Conservation (phyloP, 2,888 invertebrate species). For the Hyppa rectilinea region DNA sequence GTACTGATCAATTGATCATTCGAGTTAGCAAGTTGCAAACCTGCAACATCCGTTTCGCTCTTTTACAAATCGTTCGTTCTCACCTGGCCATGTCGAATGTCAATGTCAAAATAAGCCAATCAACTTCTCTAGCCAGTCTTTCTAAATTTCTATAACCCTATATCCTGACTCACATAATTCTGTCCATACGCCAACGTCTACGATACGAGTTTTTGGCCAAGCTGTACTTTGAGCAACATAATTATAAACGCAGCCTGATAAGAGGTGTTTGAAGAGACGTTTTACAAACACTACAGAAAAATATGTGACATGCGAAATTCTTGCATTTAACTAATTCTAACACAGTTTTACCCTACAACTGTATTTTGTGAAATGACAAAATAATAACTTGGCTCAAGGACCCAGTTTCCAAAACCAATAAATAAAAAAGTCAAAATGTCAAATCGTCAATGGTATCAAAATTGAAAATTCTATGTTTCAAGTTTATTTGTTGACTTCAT, state of each 20-base stretch:
- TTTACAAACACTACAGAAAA: neutral
- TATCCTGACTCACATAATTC: neutral
- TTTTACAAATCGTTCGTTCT: neutral
- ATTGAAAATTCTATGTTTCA: no score
- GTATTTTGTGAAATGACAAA: no score
- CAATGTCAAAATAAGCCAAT: constrained; percentile 1
- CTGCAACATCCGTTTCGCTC: constrained; percentile 32
- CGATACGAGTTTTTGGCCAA: no score
- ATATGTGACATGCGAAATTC: neutral
- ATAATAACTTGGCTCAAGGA: no score
- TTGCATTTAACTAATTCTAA: neutral
- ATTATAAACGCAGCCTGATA: no score
- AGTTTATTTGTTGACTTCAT: neutral
- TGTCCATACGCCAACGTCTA: no score
- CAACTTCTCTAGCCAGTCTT: neutral
- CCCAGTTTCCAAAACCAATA: no score
- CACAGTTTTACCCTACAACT: no score
- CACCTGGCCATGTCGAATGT: no score
- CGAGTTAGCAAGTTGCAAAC: constrained; percentile 24
- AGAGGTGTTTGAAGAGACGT: neutral
- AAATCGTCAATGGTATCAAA: no score
- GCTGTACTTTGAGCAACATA: no score
- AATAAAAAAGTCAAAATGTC: neutral
- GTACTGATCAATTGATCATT: no score
- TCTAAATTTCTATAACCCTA: neutral